These are phyloP conservation scores for Drosophila nr. perissopoda DNA, from an alignment of 2,888 invertebrate genomes.

Conservation along the genomic window DNA sequence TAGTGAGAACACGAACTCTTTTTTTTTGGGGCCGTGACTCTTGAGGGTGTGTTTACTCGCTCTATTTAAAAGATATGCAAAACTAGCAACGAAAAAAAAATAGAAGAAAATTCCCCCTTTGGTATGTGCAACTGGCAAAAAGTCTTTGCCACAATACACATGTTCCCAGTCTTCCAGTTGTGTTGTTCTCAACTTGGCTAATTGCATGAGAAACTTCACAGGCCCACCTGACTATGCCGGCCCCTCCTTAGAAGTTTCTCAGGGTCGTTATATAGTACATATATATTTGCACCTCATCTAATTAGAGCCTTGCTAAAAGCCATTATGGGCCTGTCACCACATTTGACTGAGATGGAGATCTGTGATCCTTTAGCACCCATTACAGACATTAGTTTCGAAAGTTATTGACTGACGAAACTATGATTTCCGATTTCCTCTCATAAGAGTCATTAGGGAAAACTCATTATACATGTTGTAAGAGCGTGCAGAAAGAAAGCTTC, in stretches of 20 bases:
- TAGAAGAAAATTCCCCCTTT: conserved; percentile 42
- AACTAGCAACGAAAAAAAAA: conserved; percentile 34
- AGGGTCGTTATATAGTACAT: conserved; percentile 44
- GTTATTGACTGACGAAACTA: neutral
- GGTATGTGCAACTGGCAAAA: conserved; percentile 22
- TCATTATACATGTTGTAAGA: neutral
- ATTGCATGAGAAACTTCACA: conserved; percentile 74
- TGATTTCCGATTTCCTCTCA: neutral
- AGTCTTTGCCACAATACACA: conserved; percentile 47
- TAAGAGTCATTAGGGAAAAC: neutral
- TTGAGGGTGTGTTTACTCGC: conserved; percentile 47
- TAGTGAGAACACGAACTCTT: conserved; percentile 64
- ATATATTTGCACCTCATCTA: conserved; percentile 36
- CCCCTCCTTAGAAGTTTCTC: conserved; percentile 50
- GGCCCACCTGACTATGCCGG: conserved; percentile 23
- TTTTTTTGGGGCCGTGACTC: conserved; percentile 22
- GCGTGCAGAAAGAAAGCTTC: neutral
- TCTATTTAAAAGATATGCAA: conserved; percentile 62
- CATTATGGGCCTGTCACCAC: conserved; percentile 41
- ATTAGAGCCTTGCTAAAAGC: conserved; percentile 50
- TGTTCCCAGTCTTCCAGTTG: conserved; percentile 49
- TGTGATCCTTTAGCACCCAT: neutral
- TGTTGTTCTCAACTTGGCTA: conserved; percentile 45
- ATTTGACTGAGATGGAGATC: conserved; percentile 12
- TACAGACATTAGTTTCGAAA: neutral